These are phyloP conservation scores for Steinernema khuongi DNA, from an alignment of 1,140 invertebrate genomes.

Conservation along the genomic window DNA sequence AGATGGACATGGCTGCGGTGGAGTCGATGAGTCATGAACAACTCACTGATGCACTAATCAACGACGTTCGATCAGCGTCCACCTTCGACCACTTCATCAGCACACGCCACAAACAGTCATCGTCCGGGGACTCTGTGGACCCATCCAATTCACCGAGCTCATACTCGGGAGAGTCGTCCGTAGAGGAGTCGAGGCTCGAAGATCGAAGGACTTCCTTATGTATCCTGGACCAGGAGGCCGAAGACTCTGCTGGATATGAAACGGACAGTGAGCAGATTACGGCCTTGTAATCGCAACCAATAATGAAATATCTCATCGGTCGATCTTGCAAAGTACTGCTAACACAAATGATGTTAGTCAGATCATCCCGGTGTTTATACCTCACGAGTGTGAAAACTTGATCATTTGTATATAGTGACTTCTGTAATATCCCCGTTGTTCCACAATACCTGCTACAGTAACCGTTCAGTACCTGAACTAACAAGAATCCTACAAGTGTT, in stretches of 20 bases:
- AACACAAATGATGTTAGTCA: neutral
- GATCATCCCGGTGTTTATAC: conserved; percentile 13
- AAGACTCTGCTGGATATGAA: neutral
- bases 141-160: neutral
- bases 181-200: neutral
- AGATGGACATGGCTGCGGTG: conserved; percentile 57
- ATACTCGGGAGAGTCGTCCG: neutral
- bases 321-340: neutral
- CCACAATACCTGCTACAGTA: neutral
- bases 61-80: conserved; percentile 44
- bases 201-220: neutral
- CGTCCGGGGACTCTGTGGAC: neutral
- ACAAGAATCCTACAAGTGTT: neutral
- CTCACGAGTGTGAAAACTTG: neutral
- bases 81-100: neutral
- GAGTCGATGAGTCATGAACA: conserved; percentile 44
- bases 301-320: neutral
- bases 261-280: conserved; percentile 6
- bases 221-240: conserved; percentile 9
- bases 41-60: conserved; percentile 35
- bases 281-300: neutral
- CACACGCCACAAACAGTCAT: neutral
- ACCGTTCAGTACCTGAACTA: neutral
- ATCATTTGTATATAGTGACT: neutral
- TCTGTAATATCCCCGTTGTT: neutral